phyloP scores from a whole-genome alignment of 2,888 invertebrate genomes.

The Luperina nickerlii region DNA sequence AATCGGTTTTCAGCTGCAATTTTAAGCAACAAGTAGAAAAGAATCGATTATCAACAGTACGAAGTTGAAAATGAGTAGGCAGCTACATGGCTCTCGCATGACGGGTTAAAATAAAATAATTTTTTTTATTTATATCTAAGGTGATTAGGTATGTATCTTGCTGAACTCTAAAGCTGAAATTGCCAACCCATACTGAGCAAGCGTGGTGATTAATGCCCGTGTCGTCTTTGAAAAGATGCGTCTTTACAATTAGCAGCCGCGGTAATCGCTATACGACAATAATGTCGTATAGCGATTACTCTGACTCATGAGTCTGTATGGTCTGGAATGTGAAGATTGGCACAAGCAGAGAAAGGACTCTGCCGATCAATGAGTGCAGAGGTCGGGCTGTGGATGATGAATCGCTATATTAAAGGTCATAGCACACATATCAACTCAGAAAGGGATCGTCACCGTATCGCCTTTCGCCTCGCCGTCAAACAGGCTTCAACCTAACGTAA shows the following conservation, averaged over 20 bases:
- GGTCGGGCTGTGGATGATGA: background rate
- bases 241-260: background rate
- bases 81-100: background rate
- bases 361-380: background rate
- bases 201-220: background rate
- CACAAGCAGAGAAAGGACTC: background rate
- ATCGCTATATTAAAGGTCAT: background rate
- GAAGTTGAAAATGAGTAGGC: conserved; percentile 14
- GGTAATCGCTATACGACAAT: background rate
- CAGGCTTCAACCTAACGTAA: too few species aligned
- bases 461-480: too few species aligned
- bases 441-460: too few species aligned
- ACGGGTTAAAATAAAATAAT: conserved; percentile 25
- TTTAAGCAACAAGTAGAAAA: conserved; percentile 30
- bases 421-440: too few species aligned
- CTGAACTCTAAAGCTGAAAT: background rate
- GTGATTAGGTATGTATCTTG: background rate
- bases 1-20: conserved; percentile 36
- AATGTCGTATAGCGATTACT: background rate
- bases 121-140: background rate
- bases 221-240: background rate
- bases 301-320: background rate
- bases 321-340: background rate
- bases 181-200: background rate
- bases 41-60: conserved; percentile 51